Percentiles rank a stretch among this genome's conserved stretches.
Evolutionary conservation across 2,888 invertebrate genomes (phyloP).

Genomic region (Hoplodrina blanda): DNA sequence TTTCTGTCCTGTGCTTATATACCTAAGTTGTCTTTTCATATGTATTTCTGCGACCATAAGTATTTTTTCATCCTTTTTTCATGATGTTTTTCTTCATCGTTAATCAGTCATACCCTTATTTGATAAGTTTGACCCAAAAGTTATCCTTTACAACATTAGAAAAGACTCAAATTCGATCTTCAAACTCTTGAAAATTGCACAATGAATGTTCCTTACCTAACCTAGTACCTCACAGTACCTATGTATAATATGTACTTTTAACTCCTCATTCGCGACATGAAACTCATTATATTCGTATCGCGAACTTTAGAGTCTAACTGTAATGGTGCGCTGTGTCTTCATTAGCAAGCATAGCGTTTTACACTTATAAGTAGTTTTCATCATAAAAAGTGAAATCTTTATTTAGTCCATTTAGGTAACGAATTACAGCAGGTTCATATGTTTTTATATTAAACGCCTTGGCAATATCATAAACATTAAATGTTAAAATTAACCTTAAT

Average conservation of each 20-base stretch:
- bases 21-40: no score
- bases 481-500: no score
- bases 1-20: no score
- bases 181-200: background rate
- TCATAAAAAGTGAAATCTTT: background rate
- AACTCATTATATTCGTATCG: constrained; percentile 64
- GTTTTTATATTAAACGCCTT: no score
- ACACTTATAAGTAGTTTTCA: background rate
- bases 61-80: no score
- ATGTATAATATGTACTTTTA: constrained; percentile 30
- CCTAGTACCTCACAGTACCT: constrained; percentile 2
- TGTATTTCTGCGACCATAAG: no score
- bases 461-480: no score
- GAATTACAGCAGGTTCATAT: no score
- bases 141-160: background rate
- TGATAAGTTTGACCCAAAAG: background rate
- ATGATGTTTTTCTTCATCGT: background rate
- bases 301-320: constrained; percentile 55
- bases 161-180: constrained; percentile 2
- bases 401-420: no score
- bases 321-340: constrained; percentile 32
- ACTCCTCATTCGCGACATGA: constrained; percentile 56
- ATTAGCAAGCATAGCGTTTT: constrained; percentile 28
- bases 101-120: background rate
- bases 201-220: constrained; percentile 14